Percentiles rank a stretch among this genome's conserved stretches.
These are phyloP conservation scores for Pseudococcus jackbeardsleyi DNA, from an alignment of 2,888 invertebrate genomes.

Conservation along the genomic window DNA sequence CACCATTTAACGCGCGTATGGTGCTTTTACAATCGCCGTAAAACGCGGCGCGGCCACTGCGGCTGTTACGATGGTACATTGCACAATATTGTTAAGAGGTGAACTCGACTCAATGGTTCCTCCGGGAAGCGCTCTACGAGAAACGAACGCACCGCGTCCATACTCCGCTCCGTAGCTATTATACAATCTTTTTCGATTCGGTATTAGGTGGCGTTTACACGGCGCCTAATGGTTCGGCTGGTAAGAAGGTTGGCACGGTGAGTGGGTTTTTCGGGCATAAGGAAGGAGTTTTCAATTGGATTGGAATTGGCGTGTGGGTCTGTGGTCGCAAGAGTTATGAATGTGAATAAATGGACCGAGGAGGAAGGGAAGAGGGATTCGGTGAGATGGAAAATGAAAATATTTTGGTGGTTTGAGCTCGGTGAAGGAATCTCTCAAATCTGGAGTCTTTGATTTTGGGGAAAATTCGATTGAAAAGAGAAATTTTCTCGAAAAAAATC, in stretches of 20 bases:
- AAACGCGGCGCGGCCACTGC: conserved; percentile 39
- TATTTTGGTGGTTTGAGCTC: too few species aligned
- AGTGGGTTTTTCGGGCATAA: neutral
- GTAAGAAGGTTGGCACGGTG: neutral
- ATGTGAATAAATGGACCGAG: too few species aligned
- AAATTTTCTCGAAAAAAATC: too few species aligned
- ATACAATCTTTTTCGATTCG: conserved; percentile 52
- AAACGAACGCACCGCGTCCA: neutral
- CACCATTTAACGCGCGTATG: conserved; percentile 64
- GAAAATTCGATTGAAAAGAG: too few species aligned
- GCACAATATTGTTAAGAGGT: conserved; percentile 61
- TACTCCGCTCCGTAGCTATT: neutral
- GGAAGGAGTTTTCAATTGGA: neutral
- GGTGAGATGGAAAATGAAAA: too few species aligned
- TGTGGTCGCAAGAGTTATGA: neutral
- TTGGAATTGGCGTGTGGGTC: neutral
- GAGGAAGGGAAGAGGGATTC: too few species aligned
- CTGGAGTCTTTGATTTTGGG: too few species aligned
- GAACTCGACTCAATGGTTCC: conserved; percentile 53
- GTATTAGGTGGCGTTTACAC: conserved; percentile 43
- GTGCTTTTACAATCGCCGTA: conserved; percentile 58
- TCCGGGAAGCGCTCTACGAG: conserved; percentile 59
- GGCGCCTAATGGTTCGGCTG: neutral
- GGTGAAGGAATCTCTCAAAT: too few species aligned
- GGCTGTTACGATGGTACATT: conserved; percentile 53